phyloP scores from a whole-genome alignment of 2,888 invertebrate genomes.

The Apamea sordens region DNA sequence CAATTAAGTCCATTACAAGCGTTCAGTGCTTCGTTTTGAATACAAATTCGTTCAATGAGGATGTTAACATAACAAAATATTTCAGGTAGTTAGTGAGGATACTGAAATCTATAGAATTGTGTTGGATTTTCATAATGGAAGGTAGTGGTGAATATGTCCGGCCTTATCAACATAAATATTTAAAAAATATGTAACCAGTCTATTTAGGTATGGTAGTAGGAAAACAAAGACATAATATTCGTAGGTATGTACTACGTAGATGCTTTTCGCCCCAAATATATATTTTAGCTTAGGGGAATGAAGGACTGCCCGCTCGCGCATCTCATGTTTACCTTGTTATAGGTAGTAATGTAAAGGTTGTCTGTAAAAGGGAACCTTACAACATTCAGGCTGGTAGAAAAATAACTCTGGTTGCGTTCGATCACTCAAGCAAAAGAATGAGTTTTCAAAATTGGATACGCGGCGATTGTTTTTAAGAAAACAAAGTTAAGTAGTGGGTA shows the following conservation, averaged over 20 bases:
- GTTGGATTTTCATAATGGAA: conserved; percentile 19
- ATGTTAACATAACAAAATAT: conserved; percentile 62
- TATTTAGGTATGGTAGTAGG: not conserved
- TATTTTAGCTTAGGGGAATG: not conserved
- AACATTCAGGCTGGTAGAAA: not conserved
- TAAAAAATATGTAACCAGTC: not conserved
- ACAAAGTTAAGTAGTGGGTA: too few species aligned
- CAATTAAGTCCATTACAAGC: conserved; percentile 74
- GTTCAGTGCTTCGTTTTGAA: conserved; percentile 70
- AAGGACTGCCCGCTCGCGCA: not conserved
- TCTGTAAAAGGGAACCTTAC: not conserved
- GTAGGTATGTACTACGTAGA: too few species aligned
- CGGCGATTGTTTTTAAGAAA: not conserved
- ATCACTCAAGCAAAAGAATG: not conserved
- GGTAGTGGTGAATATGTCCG: conserved; percentile 13
- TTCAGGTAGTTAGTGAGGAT: conserved; percentile 51
- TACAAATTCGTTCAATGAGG: conserved; percentile 75
- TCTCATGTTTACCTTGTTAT: not conserved
- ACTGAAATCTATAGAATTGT: conserved; percentile 40
- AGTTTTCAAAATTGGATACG: not conserved
- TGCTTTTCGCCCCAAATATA: not conserved
- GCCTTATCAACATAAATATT: conserved; percentile 14
- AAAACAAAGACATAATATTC: not conserved
- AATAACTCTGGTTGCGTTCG: not conserved
- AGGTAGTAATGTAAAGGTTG: not conserved